Evolutionary conservation across 2,797 vertebrate species (phyloP).

Genomic region (Sebastes jordani): DNA sequence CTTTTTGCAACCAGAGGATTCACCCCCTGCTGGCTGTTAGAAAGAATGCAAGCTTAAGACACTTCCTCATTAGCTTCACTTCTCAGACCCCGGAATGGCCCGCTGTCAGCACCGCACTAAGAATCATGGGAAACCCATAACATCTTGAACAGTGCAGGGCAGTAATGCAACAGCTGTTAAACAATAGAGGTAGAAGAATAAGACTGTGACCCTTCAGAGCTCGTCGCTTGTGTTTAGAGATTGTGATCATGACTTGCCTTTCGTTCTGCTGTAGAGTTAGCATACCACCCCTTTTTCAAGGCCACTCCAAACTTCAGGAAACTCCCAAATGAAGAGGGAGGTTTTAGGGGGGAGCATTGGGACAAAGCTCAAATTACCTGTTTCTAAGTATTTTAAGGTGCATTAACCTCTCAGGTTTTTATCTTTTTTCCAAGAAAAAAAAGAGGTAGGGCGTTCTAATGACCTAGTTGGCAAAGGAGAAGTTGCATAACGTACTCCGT

Average conservation of each 20-base stretch:
- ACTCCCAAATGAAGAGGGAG: background rate
- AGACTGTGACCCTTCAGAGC: background rate
- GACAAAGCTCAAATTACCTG: background rate
- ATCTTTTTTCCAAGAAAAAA: constrained; percentile 30
- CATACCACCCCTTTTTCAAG: background rate
- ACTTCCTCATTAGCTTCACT: no score
- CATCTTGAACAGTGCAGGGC: constrained; percentile 9
- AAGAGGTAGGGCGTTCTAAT: background rate
- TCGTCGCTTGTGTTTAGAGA: background rate
- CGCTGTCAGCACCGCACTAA: background rate
- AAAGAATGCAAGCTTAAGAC: no score
- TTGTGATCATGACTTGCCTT: background rate
- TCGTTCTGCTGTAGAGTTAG: background rate
- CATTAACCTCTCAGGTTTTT: constrained; percentile 3
- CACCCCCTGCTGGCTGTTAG: no score
- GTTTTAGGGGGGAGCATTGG: background rate
- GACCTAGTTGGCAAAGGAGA: constrained; percentile 53
- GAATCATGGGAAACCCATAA: background rate
- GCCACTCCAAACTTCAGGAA: background rate
- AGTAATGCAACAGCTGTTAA: background rate
- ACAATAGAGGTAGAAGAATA: background rate
- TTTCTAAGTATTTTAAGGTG: constrained; percentile 15
- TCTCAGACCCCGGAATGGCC: no score
- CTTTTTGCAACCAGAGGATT: no score
- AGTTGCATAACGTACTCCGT: constrained; percentile 62